Base-by-base conservation (phyloP, 2,888 invertebrate species). In the Troides oblongomaculatus region DNA sequence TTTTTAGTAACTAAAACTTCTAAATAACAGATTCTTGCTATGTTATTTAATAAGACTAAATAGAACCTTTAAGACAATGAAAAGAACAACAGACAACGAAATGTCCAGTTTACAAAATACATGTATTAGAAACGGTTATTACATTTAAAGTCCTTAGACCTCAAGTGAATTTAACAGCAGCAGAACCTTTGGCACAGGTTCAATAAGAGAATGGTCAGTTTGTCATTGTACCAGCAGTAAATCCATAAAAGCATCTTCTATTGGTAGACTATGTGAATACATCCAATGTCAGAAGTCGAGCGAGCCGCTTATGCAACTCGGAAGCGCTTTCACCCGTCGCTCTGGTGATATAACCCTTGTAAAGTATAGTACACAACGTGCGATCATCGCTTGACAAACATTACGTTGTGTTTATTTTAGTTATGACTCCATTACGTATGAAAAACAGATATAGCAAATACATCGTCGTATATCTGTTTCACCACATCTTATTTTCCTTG, bases 271-370 rank as follows among this genome's bases (percentile, higher is more conserved):
- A 57, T 8, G 25, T 62, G 53, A 56, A 63, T 56, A 69, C 62
- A 62, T 57, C 57, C 69, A 69, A 62, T 69, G 69, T 65, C 69
- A 65, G 62, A 61, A 69, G 69, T 65, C 62, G 58, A 21, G 64
- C 61, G 50, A 23, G 4, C 39, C n/a, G 43, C 25, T 69, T 69
- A 62, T 57, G 69, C 58, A 69, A 69, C 61, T 69, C 69, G 69
- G 69, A 69, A 69, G 46, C 69, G 57, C 69, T 69, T 69, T 69
- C 69, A 68, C 68, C 58, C n/a, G 36, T 23, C 57, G n/a, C 53
- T 56, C 59, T 39, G 7, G 65, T 69, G 69, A 69, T 46, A 65
- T 69, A 69, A 68, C 64, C 30, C 30, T 50, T 17, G 50, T 50
- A 50, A 60, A 17, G 67, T 62, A 56, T 56, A 30, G 36, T 14